A percentile compares a stretch with the other conserved stretches of the same genome.
Evolutionary conservation across 92 coral and sea anemone genomes (phyloP).

Genomic region (Epizoanthus fatuus): DNA sequence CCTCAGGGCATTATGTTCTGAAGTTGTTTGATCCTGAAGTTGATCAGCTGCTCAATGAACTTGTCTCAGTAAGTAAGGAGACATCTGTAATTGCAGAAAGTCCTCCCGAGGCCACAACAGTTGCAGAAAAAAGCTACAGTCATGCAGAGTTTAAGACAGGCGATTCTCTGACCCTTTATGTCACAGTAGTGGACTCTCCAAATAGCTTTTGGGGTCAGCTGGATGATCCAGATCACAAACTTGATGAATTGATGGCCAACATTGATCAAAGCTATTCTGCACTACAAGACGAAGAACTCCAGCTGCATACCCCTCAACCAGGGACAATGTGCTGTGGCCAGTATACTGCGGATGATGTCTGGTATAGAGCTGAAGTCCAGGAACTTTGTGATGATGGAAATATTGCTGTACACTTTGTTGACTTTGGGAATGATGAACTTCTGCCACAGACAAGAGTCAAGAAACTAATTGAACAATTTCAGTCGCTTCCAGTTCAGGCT

Average conservation of each 20-base stretch:
- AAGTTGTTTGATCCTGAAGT: conserved; percentile 69
- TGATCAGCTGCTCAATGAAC: conserved; percentile 37
- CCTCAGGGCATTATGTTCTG: conserved; percentile 48
- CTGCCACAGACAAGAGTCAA: conserved; percentile 65
- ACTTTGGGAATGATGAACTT: conserved; percentile 81
- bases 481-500: conserved; percentile 78
- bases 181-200: conserved; percentile 68
- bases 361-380: conserved; percentile 87
- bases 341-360: conserved; percentile 77
- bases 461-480: conserved; percentile 71
- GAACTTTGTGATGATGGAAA: conserved; percentile 52
- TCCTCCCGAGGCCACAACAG: not conserved
- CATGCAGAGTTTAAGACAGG: conserved; percentile 41
- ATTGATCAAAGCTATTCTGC: conserved; percentile 61
- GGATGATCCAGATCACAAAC: conserved; percentile 41
- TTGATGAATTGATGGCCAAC: conserved; percentile 54
- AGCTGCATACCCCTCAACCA: conserved; percentile 41
- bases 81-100: not conserved
- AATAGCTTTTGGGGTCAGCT: conserved; percentile 77
- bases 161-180: conserved; percentile 38
- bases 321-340: conserved; percentile 84
- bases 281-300: conserved; percentile 68
- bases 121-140: conserved; percentile 33
- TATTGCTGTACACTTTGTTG: conserved; percentile 78
- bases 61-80: not conserved